Evolutionary conservation across 2,888 invertebrate species (phyloP).

Genomic region (Steinernema carpocapsae): DNA sequence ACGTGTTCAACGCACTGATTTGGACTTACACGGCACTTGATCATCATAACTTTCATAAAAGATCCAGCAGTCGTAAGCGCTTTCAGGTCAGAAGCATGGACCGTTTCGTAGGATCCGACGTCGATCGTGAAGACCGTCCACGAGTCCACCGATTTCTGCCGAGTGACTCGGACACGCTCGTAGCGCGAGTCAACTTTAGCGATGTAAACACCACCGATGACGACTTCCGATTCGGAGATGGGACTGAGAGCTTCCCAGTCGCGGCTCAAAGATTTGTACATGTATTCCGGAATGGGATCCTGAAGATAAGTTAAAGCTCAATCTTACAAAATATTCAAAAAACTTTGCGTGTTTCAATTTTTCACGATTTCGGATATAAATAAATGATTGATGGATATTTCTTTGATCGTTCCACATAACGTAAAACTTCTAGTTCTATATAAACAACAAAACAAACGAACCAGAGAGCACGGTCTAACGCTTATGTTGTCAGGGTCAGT

Average conservation of each 20-base stretch:
- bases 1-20: background rate
- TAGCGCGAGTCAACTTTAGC: background rate
- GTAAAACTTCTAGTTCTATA: too few relatives aligned
- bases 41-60: slow-evolving; percentile 58
- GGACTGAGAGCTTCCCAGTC: slow-evolving; percentile 43
- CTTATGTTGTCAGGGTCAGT: slow-evolving; percentile 22
- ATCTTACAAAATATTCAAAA: too few relatives aligned
- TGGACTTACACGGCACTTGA: slow-evolving; percentile 54
- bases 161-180: slow-evolving; percentile 4
- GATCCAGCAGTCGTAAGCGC: slow-evolving; percentile 47
- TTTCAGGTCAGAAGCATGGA: slow-evolving; percentile 41
- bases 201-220: background rate
- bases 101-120: slow-evolving; percentile 53
- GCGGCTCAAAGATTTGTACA: slow-evolving; percentile 54
- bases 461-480: slow-evolving; percentile 32
- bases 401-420: too few relatives aligned
- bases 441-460: slow-evolving; percentile 26
- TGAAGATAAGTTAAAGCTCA: slow-evolving; percentile 30
- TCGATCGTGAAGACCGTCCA: slow-evolving; percentile 4
- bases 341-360: too few relatives aligned
- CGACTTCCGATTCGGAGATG: background rate
- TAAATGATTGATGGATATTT: too few relatives aligned
- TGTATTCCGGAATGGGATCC: slow-evolving; percentile 62
- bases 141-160: background rate
- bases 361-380: too few relatives aligned